Evolutionary conservation across 1,140 invertebrate species (phyloP).

Genomic region (Euura saliciscinereae): DNA sequence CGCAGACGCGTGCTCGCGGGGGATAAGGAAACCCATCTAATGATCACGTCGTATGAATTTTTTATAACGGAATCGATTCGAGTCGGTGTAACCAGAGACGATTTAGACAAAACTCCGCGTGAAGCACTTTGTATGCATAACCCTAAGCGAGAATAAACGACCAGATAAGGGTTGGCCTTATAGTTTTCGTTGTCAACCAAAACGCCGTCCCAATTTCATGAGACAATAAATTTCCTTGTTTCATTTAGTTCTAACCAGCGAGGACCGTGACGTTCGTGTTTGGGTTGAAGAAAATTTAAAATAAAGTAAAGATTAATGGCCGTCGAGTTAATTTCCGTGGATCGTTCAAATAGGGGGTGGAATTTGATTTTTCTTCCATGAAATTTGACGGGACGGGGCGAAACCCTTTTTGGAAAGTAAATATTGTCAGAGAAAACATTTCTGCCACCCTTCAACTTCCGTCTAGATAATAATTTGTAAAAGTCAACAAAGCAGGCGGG

Average conservation of each 20-base stretch:
- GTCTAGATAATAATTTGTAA: conserved; percentile 1
- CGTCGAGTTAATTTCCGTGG: no score
- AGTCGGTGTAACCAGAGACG: neutral
- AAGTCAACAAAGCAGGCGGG: neutral
- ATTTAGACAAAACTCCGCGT: neutral
- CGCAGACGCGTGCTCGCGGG: neutral
- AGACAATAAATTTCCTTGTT: no score
- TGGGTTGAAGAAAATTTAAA: no score
- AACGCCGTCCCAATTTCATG: no score
- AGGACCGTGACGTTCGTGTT: no score
- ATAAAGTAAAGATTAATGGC: no score
- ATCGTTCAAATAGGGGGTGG: no score
- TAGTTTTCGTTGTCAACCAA: no score
- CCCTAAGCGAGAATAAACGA: neutral
- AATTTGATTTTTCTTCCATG: no score
- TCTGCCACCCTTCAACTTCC: neutral
- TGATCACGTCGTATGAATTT: conserved; percentile 3
- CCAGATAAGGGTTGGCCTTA: neutral
- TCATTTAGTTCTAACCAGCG: no score
- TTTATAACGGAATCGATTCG: neutral
- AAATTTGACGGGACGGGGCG: neutral
- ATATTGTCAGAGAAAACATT: neutral
- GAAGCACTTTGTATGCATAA: neutral
- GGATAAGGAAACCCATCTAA: neutral
- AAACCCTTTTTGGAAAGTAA: conserved; percentile 3